Percentiles rank a stretch among this genome's conserved stretches.
Conservation (phyloP, 2,113 vertebrate species). For the Melanostigma gelatinosum region DNA sequence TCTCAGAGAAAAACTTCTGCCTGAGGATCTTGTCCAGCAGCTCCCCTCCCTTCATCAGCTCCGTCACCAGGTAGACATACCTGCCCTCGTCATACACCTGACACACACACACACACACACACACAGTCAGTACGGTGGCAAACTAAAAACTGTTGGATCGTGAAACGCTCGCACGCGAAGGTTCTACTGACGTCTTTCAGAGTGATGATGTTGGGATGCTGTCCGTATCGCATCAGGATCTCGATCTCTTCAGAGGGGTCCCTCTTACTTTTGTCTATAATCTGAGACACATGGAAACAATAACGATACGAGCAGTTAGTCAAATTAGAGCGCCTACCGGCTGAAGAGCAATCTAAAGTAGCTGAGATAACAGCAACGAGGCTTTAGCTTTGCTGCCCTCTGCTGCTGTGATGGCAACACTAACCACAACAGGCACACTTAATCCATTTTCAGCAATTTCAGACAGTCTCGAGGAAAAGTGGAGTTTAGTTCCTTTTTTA, state of each 20-base stretch:
- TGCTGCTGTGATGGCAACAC: constrained; percentile 55
- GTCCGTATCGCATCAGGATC: constrained; percentile 96
- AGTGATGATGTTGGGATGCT: constrained; percentile 98
- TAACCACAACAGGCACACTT: background rate
- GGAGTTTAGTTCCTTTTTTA: background rate
- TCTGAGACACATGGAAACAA: constrained; percentile 78
- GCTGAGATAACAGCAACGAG: background rate
- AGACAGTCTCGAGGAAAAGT: background rate
- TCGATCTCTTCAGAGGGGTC: constrained; percentile 98
- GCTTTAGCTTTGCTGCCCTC: constrained; percentile 69
- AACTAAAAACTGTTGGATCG: background rate
- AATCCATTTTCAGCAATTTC: background rate
- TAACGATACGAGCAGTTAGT: background rate
- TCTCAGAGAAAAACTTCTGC: constrained; percentile 96
- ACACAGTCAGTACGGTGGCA: background rate
- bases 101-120: background rate
- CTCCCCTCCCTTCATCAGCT: constrained; percentile 97
- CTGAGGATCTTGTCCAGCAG: constrained; percentile 94
- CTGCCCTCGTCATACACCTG: constrained; percentile 96
- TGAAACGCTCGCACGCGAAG: background rate
- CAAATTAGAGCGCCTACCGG: background rate
- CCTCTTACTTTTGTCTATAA: constrained; percentile 98
- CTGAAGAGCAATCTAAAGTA: background rate
- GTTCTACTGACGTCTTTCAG: constrained; percentile 91
- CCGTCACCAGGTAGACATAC: constrained; percentile 94